A percentile compares a stretch with the other conserved stretches of the same genome.
Evolutionary conservation across 2,797 vertebrate genomes (phyloP).

Genomic region (Bufotes viridis): DNA sequence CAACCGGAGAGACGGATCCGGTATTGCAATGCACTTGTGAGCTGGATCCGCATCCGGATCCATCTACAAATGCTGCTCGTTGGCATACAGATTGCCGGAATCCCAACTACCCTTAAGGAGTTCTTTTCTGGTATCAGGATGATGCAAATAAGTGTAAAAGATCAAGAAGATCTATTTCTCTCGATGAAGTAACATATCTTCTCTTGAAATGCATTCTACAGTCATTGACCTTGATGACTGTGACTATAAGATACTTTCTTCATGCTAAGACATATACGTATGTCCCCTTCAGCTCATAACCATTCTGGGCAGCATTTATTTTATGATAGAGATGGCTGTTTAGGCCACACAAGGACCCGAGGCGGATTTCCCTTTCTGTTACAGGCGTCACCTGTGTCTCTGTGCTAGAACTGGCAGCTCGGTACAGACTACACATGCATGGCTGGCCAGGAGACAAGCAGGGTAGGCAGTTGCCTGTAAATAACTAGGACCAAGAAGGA

Average conservation of each 20-base stretch:
- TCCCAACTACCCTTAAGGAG: no score
- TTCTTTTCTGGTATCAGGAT: neutral
- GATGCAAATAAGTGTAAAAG: neutral
- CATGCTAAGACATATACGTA: neutral
- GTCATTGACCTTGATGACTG: neutral
- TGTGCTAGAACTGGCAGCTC: no score
- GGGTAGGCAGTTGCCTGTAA: neutral
- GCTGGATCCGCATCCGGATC: no score
- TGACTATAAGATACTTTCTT: neutral
- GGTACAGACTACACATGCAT: neutral
- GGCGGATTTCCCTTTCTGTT: neutral
- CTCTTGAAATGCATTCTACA: neutral
- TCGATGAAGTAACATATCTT: neutral
- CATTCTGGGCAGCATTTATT: no score
- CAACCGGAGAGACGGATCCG: no score
- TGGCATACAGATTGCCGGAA: no score
- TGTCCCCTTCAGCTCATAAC: no score
- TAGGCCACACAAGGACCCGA: neutral
- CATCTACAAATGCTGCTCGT: no score
- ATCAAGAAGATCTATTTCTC: neutral
- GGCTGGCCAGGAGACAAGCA: neutral
- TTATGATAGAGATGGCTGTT: no score
- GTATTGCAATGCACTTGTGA: no score
- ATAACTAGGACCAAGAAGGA: no score
- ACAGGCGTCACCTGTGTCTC: no score